Conservation (phyloP, 1,140 invertebrate genomes). For the Drosophila sucinea region DNA sequence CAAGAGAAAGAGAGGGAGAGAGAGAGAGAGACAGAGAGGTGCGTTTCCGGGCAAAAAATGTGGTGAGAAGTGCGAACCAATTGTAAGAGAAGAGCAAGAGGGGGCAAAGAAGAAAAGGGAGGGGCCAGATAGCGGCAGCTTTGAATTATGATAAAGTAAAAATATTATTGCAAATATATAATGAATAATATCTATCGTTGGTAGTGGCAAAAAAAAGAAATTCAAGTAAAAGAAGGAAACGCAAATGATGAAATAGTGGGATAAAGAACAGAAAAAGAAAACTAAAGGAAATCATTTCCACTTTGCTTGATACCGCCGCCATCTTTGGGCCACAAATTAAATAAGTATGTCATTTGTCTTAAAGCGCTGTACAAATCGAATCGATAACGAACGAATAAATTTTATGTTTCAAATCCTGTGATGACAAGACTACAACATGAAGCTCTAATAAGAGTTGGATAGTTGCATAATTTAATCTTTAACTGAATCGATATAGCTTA, state of each 20-base stretch:
- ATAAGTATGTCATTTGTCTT: too few species aligned
- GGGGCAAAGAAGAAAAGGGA: constrained; percentile 19
- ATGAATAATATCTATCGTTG: constrained; percentile 53
- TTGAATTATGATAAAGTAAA: constrained; percentile 63
- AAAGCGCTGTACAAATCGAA: too few species aligned
- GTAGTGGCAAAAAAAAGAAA: neutral
- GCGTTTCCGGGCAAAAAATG: neutral
- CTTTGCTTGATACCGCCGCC: neutral
- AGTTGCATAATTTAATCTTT: too few species aligned
- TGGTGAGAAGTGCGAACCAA: constrained; percentile 59
- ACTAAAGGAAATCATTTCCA: neutral
- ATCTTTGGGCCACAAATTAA: too few species aligned
- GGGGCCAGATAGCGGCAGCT: neutral
- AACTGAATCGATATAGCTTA: too few species aligned
- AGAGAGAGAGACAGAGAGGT: too few species aligned
- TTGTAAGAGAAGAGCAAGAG: constrained; percentile 15
- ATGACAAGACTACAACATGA: too few species aligned
- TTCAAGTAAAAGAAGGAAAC: neutral
- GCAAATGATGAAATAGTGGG: constrained; percentile 19
- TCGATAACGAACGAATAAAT: too few species aligned
- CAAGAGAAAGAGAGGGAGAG: constrained; percentile 32
- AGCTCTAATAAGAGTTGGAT: too few species aligned
- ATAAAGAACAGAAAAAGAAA: neutral
- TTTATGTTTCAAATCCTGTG: too few species aligned
- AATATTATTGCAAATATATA: constrained; percentile 78